Percentiles rank a stretch among this genome's conserved stretches.
Conservation (phyloP, 92 coral and sea anemone species). For the Palythoa heliodiscus region DNA sequence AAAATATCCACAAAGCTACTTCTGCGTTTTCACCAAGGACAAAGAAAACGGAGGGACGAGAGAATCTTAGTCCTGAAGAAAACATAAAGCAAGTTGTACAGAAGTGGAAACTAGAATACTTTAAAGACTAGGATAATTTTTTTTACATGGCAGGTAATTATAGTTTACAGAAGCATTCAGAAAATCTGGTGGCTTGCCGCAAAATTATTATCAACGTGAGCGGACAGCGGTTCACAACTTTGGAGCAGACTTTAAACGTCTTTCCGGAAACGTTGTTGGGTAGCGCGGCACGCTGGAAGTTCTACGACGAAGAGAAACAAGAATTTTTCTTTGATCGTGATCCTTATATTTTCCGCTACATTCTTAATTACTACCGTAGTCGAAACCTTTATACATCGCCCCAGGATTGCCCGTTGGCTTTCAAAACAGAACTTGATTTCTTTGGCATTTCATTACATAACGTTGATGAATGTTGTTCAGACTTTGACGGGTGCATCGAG, state of each 20-base stretch:
- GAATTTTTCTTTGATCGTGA: slow-evolving; percentile 93
- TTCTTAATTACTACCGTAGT: slow-evolving; percentile 79
- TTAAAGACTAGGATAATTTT: neutral
- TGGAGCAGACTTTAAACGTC: slow-evolving; percentile 53
- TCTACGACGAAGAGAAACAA: slow-evolving; percentile 68
- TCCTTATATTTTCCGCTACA: slow-evolving; percentile 85
- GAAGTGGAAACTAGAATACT: neutral
- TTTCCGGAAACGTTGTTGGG: slow-evolving; percentile 86
- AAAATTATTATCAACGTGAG: slow-evolving; percentile 79
- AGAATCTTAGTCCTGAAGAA: no score
- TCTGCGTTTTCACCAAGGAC: neutral
- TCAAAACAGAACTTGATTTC: slow-evolving; percentile 81
- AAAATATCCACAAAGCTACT: neutral
- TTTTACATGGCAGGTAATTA: neutral
- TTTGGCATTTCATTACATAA: slow-evolving; percentile 82
- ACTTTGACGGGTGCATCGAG: slow-evolving; percentile 41
- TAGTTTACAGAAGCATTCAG: neutral
- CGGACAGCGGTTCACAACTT: slow-evolving; percentile 75
- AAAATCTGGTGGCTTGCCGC: slow-evolving; percentile 18
- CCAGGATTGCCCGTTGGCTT: slow-evolving; percentile 84
- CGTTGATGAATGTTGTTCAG: slow-evolving; percentile 76
- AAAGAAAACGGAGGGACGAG: neutral
- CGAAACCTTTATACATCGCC: slow-evolving; percentile 81
- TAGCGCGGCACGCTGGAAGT: slow-evolving; percentile 62
- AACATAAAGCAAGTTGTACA: neutral